Evolutionary conservation across 2,888 invertebrate species (phyloP).

Genomic region (Diloba caeruleocephala): DNA sequence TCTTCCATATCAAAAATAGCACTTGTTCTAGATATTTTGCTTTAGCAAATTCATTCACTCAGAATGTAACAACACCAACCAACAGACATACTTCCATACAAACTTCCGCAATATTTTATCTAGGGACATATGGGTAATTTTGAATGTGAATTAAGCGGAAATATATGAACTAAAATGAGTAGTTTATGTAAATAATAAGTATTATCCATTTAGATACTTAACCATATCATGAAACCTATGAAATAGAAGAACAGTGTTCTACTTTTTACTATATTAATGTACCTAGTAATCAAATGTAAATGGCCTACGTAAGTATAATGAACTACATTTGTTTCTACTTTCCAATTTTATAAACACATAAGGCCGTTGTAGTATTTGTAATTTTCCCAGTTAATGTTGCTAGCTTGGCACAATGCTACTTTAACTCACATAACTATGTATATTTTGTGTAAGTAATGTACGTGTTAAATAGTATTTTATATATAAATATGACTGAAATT

Average conservation of each 20-base stretch:
- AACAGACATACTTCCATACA: slow-evolving; percentile 45
- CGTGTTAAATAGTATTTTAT: slow-evolving; percentile 13
- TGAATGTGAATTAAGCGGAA: slow-evolving; percentile 21
- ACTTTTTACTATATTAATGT: slow-evolving; percentile 52
- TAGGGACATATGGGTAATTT: background rate
- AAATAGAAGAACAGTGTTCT: slow-evolving; percentile 48
- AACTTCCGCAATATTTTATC: slow-evolving; percentile 20
- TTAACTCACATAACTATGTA: slow-evolving; percentile 47
- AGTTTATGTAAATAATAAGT: slow-evolving; percentile 54
- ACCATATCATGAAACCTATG: slow-evolving; percentile 59
- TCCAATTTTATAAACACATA: slow-evolving; percentile 42
- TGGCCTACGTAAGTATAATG: slow-evolving; percentile 45
- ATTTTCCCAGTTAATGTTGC: slow-evolving; percentile 47
- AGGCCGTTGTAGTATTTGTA: slow-evolving; percentile 48
- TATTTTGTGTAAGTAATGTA: slow-evolving; percentile 33
- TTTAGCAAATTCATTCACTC: slow-evolving; percentile 51
- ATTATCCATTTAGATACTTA: slow-evolving; percentile 51
- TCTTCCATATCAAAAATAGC: slow-evolving; percentile 89
- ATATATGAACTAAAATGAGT: slow-evolving; percentile 27
- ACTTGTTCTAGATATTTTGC: slow-evolving; percentile 77
- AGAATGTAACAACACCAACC: slow-evolving; percentile 46
- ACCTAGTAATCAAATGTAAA: slow-evolving; percentile 47
- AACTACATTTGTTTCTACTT: slow-evolving; percentile 38
- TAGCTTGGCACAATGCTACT: slow-evolving; percentile 48
- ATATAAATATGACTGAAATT: slow-evolving; percentile 42